These are phyloP conservation scores for Phoenoteleia sp. DNA, from an alignment of 2,888 invertebrate genomes.

Conservation along the genomic window DNA sequence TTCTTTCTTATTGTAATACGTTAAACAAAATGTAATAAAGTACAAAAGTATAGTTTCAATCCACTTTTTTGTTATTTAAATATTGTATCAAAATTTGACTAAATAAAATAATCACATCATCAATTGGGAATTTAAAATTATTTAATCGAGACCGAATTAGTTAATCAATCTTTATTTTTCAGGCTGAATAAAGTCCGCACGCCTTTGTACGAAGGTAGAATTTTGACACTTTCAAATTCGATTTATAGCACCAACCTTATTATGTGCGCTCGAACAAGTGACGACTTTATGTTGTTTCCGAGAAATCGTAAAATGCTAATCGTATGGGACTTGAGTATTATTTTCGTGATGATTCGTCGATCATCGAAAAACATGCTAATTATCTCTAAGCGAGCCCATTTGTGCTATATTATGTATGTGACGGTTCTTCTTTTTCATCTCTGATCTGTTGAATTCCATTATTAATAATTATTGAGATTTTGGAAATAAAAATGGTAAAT, in stretches of 20 bases:
- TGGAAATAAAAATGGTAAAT: slow-evolving; percentile 56
- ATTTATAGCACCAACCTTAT: slow-evolving; percentile 61
- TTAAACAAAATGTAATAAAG: no score
- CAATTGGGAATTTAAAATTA: no score
- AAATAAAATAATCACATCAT: no score
- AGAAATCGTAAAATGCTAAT: slow-evolving; percentile 70
- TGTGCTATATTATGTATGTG: slow-evolving; percentile 44
- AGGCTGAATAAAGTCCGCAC: not conserved
- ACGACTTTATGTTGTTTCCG: slow-evolving; percentile 63
- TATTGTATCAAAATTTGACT: no score
- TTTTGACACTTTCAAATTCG: slow-evolving; percentile 59
- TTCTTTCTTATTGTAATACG: no score
- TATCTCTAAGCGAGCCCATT: slow-evolving; percentile 52
- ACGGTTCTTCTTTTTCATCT: slow-evolving; percentile 60
- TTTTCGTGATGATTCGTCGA: slow-evolving; percentile 63
- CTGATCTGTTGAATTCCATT: slow-evolving; percentile 48
- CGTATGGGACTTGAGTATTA: slow-evolving; percentile 42
- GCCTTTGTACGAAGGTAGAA: slow-evolving; percentile 24
- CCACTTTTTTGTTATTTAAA: no score
- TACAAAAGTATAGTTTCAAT: no score
- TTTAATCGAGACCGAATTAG: no score
- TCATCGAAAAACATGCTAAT: slow-evolving; percentile 69
- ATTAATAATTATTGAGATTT: slow-evolving; percentile 64
- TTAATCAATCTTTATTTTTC: not conserved
- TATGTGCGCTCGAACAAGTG: slow-evolving; percentile 48